Percentiles rank a stretch among this genome's conserved stretches.
Evolutionary conservation across 2,888 invertebrate genomes (phyloP).

Genomic region (Quadriops clusia): DNA sequence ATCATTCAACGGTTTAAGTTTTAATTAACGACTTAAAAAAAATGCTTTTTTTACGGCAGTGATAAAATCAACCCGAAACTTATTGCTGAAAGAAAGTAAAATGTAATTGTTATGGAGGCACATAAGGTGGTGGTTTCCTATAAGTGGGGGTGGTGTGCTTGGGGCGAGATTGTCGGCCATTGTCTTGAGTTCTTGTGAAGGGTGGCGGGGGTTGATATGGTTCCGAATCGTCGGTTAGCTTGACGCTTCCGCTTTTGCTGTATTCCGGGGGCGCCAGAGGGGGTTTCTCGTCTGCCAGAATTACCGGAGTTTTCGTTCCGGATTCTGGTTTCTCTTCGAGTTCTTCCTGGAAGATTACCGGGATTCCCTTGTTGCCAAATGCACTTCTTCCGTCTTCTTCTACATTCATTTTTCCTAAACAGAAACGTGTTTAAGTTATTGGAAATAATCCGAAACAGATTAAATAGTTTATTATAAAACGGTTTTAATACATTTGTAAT

Average conservation of each 20-base stretch:
- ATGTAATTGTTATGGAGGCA: slow-evolving; percentile 73
- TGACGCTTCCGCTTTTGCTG: slow-evolving; percentile 37
- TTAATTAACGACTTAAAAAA: too few relatives aligned
- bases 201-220: slow-evolving; percentile 89
- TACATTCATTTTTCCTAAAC: slow-evolving; percentile 76
- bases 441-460: too few relatives aligned
- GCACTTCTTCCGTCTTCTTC: slow-evolving; percentile 74
- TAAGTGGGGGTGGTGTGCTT: slow-evolving; percentile 84
- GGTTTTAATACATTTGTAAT: too few relatives aligned
- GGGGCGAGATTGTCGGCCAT: slow-evolving; percentile 60
- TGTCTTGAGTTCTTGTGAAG: slow-evolving; percentile 62
- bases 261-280: slow-evolving; percentile 79
- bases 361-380: slow-evolving; percentile 75
- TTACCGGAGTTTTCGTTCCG: slow-evolving; percentile 83
- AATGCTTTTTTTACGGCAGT: too few relatives aligned
- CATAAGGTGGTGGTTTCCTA: slow-evolving; percentile 93
- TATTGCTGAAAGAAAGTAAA: slow-evolving; percentile 33
- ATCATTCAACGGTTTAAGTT: too few relatives aligned
- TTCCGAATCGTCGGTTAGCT: slow-evolving; percentile 45
- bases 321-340: slow-evolving; percentile 85
- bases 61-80: too few relatives aligned
- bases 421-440: too few relatives aligned
- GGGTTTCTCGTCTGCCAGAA: slow-evolving; percentile 90
- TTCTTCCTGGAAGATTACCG: slow-evolving; percentile 95
- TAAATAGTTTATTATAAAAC: too few relatives aligned